Evolutionary conservation across 2,888 invertebrate species (phyloP), one percentile per base, ranked within the genome.

Genomic region (Unio delphinus): DNA sequence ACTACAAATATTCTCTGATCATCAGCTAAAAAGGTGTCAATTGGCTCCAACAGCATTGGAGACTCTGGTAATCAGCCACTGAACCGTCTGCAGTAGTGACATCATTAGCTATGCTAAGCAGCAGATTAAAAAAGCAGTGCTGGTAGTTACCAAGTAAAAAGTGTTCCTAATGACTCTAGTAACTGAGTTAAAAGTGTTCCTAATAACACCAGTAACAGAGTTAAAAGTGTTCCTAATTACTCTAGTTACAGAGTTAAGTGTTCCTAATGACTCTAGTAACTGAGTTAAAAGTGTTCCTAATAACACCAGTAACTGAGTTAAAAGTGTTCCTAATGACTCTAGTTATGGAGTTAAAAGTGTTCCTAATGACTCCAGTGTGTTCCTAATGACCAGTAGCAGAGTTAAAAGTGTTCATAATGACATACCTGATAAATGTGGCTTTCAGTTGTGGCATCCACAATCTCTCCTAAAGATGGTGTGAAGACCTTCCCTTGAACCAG

Each of bases 371-470:
- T 34, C 34, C 8, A 34, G 34, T 34, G 45, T 45, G 15, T 45
- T 56, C 45, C 7, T 4, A 6, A 26, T 66, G 57, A 45, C 57
- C 23, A 23, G 34, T 34, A 34, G 8, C 1, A 5, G 26, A n/a
- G n/a, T 23, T 45, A 45, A 45, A 45, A 45, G 45, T 45, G 15
- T 45, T 56, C 45, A 3, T 4, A 6, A 26, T 66, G 57, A 45
- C 57, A 30, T 72, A 96, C 96, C 92, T 99, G 99, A 90, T 97
- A 99, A 83, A 99, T 99, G 86, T 98, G 96, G 0, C 97, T 96
- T 90, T 99, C 99, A 0, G 97, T 97, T 0, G 99, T 99, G 0
- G 96, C 98, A 89, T 99, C 99, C 5, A 99, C 93, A 0, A 93
- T 92, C 83, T 98, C 98, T 0, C 90, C 89, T 7, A 90, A 74